Percentiles rank a stretch among this genome's conserved stretches.
Conservation (phyloP, 2,888 invertebrate species). For the Drosophila falleni region DNA sequence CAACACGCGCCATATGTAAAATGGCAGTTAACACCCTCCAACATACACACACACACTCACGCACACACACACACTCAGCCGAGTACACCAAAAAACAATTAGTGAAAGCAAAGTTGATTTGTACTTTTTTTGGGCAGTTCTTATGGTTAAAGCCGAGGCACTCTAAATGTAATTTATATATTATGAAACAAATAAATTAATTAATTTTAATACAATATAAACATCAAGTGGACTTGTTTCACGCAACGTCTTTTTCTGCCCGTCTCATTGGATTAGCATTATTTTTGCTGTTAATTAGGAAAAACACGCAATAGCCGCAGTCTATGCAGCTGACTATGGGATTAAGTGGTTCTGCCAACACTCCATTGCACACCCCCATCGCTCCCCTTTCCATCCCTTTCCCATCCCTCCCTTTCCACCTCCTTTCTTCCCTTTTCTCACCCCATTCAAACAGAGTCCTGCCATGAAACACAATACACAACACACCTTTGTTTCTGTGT, state of each 20-base stretch:
- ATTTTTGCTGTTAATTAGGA: constrained; percentile 64
- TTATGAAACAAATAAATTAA: constrained; percentile 78
- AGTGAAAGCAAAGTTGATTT: constrained; percentile 64
- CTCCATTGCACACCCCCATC: constrained; percentile 1
- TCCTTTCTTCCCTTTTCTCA: background rate
- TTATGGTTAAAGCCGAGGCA: constrained; percentile 21
- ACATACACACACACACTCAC: constrained; percentile 5
- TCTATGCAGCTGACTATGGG: constrained; percentile 42
- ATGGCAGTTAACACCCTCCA: constrained; percentile 15
- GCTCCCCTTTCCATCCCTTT: background rate
- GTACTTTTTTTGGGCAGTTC: constrained; percentile 41
- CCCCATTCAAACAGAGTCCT: constrained; percentile 41
- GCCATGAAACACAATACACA: constrained; percentile 8
- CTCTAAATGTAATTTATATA: constrained; percentile 76
- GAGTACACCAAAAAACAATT: constrained; percentile 60
- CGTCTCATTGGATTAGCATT: constrained; percentile 56
- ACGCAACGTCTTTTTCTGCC: constrained; percentile 17
- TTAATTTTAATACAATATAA: constrained; percentile 75
- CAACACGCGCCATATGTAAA: constrained; percentile 97
- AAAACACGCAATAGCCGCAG: constrained; percentile 41
- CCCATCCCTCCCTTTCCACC: background rate
- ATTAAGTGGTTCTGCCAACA: constrained; percentile 55
- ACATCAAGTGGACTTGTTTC: constrained; percentile 45
- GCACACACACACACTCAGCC: constrained; percentile 13
- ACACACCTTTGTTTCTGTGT: constrained; percentile 41